phyloP scores from a whole-genome alignment of 2,888 invertebrate species.

The Pasiphila rectangulata region DNA sequence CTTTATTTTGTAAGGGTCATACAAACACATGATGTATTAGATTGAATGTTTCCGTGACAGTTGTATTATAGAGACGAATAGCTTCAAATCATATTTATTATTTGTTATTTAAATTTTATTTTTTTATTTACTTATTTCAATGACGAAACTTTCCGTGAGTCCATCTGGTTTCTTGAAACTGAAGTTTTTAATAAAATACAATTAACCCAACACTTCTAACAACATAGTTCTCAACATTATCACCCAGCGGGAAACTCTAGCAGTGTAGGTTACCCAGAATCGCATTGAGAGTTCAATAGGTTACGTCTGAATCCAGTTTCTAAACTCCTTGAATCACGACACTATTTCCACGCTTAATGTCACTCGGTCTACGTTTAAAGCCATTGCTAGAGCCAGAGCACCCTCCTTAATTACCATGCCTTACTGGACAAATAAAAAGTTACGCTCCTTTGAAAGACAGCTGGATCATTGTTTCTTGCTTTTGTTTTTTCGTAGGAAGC shows the following conservation, averaged over 20 bases:
- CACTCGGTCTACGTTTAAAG: constrained; percentile 51
- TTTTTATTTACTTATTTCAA: too few species aligned
- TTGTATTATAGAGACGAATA: neutral
- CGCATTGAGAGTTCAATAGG: constrained; percentile 20
- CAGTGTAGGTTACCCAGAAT: constrained; percentile 8
- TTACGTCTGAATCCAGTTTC: constrained; percentile 41
- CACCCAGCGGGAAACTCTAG: neutral
- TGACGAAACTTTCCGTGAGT: too few species aligned
- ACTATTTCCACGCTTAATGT: constrained; percentile 52
- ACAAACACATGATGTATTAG: constrained; percentile 10
- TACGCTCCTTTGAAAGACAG: constrained; percentile 19
- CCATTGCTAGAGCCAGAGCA: constrained; percentile 47
- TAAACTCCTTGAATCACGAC: constrained; percentile 37
- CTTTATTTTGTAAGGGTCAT: constrained; percentile 32
- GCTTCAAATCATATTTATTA: too few species aligned
- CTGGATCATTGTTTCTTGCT: constrained; percentile 8
- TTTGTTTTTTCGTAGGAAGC: too few species aligned
- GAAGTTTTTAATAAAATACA: neutral
- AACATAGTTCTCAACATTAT: constrained; percentile 4
- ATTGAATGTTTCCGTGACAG: constrained; percentile 5
- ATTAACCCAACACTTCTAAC: neutral
- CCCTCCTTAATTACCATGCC: constrained; percentile 66
- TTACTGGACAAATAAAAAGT: constrained; percentile 57
- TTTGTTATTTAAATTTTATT: too few species aligned
- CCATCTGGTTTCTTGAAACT: neutral